phyloP scores from a whole-genome alignment of 2,113 vertebrate species.

The Psephotus haematonotus region DNA sequence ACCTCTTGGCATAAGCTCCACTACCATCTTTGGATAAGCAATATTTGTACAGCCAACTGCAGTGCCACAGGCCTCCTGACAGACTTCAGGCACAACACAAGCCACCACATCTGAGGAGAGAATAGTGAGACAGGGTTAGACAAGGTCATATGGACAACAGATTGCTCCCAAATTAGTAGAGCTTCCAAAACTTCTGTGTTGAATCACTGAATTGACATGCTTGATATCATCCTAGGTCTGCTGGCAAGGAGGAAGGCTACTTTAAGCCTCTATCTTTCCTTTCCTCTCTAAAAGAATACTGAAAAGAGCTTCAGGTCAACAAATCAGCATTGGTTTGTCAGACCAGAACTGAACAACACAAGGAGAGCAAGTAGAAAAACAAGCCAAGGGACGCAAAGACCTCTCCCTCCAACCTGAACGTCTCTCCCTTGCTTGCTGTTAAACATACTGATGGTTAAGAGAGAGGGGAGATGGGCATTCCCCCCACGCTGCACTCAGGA shows the following conservation, averaged over 20 bases:
- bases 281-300: neutral
- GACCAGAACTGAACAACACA: neutral
- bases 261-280: neutral
- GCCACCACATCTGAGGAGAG: slow-evolving; percentile 83
- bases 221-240: neutral
- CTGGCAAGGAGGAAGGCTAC: neutral
- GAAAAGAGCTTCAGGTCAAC: neutral
- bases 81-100: slow-evolving; percentile 82
- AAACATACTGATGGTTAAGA: neutral
- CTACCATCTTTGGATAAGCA: slow-evolving; percentile 90
- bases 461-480: neutral
- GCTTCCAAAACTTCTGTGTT: neutral
- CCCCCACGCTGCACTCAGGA: neutral
- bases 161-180: neutral
- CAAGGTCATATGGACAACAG: neutral
- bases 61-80: slow-evolving; percentile 76
- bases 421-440: neutral
- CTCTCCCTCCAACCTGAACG: neutral
- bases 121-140: neutral
- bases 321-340: neutral
- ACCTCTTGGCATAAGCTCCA: slow-evolving; percentile 95
- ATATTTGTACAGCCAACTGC: slow-evolving; percentile 91
- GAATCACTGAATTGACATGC: neutral
- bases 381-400: neutral
- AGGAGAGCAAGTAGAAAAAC: neutral